Base-by-base conservation (phyloP, 1,140 invertebrate species). In the Camponotus pennsylvanicus region DNA sequence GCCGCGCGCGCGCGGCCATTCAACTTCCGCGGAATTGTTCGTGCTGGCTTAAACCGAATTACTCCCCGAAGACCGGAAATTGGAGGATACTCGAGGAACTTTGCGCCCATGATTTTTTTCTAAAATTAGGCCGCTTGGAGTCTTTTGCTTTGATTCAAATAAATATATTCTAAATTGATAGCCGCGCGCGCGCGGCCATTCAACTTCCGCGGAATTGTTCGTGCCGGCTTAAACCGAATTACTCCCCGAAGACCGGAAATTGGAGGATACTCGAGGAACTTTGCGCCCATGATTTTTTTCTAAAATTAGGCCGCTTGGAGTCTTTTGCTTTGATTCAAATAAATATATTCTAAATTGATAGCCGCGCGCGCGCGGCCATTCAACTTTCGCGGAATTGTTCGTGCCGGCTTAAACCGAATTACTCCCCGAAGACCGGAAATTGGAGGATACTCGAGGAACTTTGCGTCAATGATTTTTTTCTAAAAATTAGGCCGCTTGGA, bases 311-410 rank as follows among this genome's bases (percentile, higher is more conserved):
- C 45, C 45, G 45, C 45, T 15, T 13, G 45, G 45, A 49, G 13
- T 13, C 13, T 76, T 2, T 61, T 76, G 6, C 27, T 76, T 59
- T 13, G 13, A 37, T 57, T n/a, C 55, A 3, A 9, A 9, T 32
- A 3, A 37, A 37, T n/a, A 40, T 3, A 1, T 37, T 37, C 2
- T 3, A 61, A 37, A 76, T 42, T 76, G 4, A 76, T 18, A 42
- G 21, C 21, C 86, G 21, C 21, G 89, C 87, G 42, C 66, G 61
- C 85, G n/a, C 66, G 59, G 63, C 78, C 64, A 82, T 87, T 89
- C 86, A 88, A 87, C 87, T 89, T 90, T 37, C 63, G 59, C n/a
- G 66, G 49, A 71, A 73, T 82, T 91, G 59, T 63, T 73, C 34
- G 67, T 55, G 57, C 73, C 69, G 63, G 79, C 40, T 73, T 83